Evolutionary conservation across 23 tunicate species (phyloP).

Genomic region (Ascidia mentula): DNA sequence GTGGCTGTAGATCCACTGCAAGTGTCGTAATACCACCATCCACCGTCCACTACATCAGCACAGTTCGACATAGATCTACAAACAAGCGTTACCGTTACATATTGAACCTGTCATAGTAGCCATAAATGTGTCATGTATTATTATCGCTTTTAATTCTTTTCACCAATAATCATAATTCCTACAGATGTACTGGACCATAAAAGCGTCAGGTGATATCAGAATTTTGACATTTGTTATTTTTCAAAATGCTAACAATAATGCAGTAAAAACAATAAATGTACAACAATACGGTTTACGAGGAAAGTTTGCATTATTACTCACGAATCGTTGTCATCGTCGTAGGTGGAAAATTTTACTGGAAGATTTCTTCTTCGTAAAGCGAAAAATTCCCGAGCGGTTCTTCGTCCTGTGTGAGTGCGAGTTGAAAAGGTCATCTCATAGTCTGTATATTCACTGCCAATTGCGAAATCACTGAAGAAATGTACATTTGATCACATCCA

Average conservation of each 20-base stretch:
- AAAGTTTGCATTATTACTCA: too few relatives aligned
- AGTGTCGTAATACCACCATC: not conserved
- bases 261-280: too few relatives aligned
- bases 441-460: not conserved
- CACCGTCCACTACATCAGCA: not conserved
- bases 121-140: too few relatives aligned
- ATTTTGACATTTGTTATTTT: too few relatives aligned
- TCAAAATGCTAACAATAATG: too few relatives aligned
- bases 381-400: not conserved
- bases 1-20: not conserved
- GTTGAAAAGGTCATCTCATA: not conserved
- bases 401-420: not conserved
- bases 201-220: too few relatives aligned
- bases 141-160: too few relatives aligned
- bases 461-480: not conserved
- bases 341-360: not conserved
- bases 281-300: too few relatives aligned
- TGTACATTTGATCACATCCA: not conserved
- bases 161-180: too few relatives aligned
- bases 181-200: too few relatives aligned
- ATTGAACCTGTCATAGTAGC: too few relatives aligned
- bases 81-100: not conserved
- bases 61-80: not conserved
- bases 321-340: not conserved
- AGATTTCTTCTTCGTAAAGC: not conserved